Base-by-base conservation (phyloP, 2,113 vertebrate genomes). In the Psilopsiagon aurifrons region DNA sequence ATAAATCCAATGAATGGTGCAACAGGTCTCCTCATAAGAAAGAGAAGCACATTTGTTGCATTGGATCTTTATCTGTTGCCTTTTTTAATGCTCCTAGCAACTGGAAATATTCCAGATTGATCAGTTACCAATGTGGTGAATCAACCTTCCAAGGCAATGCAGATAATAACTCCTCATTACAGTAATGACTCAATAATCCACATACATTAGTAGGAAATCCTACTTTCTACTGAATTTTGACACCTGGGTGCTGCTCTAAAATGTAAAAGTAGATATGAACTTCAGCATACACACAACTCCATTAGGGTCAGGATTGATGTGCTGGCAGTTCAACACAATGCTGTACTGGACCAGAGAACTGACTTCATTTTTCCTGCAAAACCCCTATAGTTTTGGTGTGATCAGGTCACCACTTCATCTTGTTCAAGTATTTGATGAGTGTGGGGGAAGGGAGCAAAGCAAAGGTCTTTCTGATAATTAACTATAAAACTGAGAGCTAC, bases 71-170 rank as follows among this genome's bases (percentile, higher is more conserved):
- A 82, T 28, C 51, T 76, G 46, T 88, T 90, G 49, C 19, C 5
- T 70, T 69, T 74, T 63, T 11, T 7, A 76, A 47, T 69, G 63
- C 44, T 80, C 11, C 37, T 37, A 62, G 66, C 37, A 37, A 43
- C 22, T 87, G 74, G 70, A 83, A 89, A 83, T 59, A 74, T 49
- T 91, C 89, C 95, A 83, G 66, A 87, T 70, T 63, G 92, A 87
- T 94, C 83, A 91, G 74, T 68, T 91, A 47, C 35, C 47, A 54
- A 59, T n/a, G 55, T n/a, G 55, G 33, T 51, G 54, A 92, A 76
- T 44, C 3, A 33, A 10, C 83, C 83, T 90, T 88, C 69, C 71
- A 83, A 87, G 41, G 69, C 35, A 93, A 71, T 2, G 1, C 18
- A 95, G 62, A 31, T 85, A 85, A 90, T 94, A 88, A 81, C 68